Conservation (phyloP, 2,113 vertebrate genomes). For the Sinocyclocheilus rhinocerous region DNA sequence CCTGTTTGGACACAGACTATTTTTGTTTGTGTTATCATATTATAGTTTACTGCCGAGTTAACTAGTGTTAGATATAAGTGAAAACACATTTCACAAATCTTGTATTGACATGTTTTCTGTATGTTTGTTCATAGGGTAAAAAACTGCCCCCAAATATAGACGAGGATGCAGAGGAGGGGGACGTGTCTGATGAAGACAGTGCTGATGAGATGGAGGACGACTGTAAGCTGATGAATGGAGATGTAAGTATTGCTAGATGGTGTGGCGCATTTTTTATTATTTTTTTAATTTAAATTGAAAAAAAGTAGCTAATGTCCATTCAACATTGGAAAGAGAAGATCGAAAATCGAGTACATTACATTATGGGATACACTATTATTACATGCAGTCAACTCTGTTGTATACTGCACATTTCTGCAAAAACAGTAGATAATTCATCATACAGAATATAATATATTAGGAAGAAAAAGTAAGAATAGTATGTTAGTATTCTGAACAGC, state of each 20-base stretch:
- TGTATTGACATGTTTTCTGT: background rate
- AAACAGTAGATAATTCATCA: background rate
- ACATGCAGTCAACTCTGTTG: background rate
- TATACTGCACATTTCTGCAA: background rate
- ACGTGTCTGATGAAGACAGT: conserved; percentile 97
- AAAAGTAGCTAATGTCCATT: background rate
- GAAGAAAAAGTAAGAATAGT: no score
- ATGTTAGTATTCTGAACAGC: no score
- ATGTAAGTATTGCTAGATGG: conserved; percentile 77
- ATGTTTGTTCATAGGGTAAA: background rate
- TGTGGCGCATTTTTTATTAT: no score
- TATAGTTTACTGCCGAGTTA: background rate
- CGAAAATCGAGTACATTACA: background rate
- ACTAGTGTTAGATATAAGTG: background rate
- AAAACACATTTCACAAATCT: background rate
- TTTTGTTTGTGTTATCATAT: no score
- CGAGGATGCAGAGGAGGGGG: conserved; percentile 91
- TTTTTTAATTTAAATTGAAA: no score
- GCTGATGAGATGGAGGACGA: conserved; percentile 98
- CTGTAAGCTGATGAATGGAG: conserved; percentile 93
- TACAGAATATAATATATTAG: background rate
- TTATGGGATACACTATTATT: background rate
- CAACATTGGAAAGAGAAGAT: background rate
- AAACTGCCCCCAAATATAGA: conserved; percentile 87
- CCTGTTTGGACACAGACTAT: no score